phyloP scores from a whole-genome alignment of 2,797 vertebrate species.

The Mallotus villosus region DNA sequence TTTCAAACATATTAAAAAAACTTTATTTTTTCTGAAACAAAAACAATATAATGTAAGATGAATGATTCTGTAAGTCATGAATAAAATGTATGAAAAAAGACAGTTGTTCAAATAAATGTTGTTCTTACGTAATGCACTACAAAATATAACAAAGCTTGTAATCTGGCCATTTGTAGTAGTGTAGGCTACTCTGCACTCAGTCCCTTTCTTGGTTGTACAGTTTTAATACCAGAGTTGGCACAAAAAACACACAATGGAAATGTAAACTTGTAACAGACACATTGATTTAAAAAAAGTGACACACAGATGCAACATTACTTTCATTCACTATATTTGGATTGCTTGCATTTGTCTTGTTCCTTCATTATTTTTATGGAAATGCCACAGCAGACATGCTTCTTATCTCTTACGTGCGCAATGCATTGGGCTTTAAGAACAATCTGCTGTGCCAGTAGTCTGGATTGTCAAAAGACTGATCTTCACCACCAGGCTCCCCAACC shows the following conservation, averaged over 20 bases:
- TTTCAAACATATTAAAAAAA: conserved; percentile 5
- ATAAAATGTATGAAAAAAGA: conserved; percentile 19
- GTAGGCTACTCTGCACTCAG: conserved; percentile 40
- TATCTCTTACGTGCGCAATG: conserved; percentile 70
- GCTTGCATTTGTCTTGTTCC: conserved; percentile 50
- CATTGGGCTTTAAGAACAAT: conserved; percentile 79
- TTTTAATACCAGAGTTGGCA: conserved; percentile 22
- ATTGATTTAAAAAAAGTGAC: conserved; percentile 1
- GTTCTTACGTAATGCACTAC: conserved; percentile 64
- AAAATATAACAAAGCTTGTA: conserved; percentile 57
- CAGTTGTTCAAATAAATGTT: conserved; percentile 50
- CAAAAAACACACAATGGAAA: conserved; percentile 24
- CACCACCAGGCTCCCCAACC: conserved; percentile 51
- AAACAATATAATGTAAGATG: conserved; percentile 14
- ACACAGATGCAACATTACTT: not conserved
- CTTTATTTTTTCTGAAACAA: conserved; percentile 50
- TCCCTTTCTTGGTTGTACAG: conserved; percentile 43
- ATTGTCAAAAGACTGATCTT: conserved; percentile 89
- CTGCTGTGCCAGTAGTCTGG: conserved; percentile 95
- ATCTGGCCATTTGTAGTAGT: conserved; percentile 42
- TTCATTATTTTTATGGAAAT: conserved; percentile 60
- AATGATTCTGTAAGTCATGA: conserved; percentile 31
- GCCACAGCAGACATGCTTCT: conserved; percentile 3
- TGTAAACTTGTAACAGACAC: conserved; percentile 32
- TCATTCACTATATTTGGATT: conserved; percentile 17